A percentile compares a stretch with the other conserved stretches of the same genome.
Evolutionary conservation across 1,140 invertebrate genomes (phyloP).

Genomic region (Ceratitis capitata): DNA sequence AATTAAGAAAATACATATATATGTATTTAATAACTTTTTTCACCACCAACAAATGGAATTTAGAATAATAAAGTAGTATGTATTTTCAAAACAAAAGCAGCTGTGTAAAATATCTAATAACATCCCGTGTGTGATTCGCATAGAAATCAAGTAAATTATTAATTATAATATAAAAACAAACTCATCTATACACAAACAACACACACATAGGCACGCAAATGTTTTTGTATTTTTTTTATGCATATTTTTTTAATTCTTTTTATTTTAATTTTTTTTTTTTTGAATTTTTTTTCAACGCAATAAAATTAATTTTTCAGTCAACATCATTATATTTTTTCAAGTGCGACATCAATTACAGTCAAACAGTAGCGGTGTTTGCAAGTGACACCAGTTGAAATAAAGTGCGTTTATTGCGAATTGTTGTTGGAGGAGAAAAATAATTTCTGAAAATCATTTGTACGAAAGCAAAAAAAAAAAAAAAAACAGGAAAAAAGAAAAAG

Average conservation of each 20-base stretch:
- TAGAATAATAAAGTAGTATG: background rate
- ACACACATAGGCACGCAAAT: background rate
- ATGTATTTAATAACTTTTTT: background rate
- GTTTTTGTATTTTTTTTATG: background rate
- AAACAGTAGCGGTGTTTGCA: slow-evolving; percentile 10
- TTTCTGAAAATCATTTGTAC: background rate
- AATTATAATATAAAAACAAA: background rate
- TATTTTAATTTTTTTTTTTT: background rate
- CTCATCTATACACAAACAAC: background rate
- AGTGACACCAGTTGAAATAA: background rate
- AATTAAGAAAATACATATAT: background rate
- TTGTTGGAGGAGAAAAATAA: background rate
- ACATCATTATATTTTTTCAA: background rate
- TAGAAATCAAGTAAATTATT: background rate
- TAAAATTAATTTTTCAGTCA: slow-evolving; percentile 2
- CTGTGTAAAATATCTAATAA: slow-evolving; percentile 27
- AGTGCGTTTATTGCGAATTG: background rate
- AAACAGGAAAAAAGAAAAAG: background rate
- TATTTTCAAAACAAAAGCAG: background rate
- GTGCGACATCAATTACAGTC: background rate
- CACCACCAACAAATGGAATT: background rate
- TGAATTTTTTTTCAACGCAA: background rate
- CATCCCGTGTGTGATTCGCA: slow-evolving; percentile 8
- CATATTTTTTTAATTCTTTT: background rate
- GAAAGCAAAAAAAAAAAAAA: background rate